A percentile compares a stretch with the other conserved stretches of the same genome.
These are phyloP conservation scores for Canis aureus DNA, from an alignment of 2,113 vertebrate genomes.

Conservation along the genomic window DNA sequence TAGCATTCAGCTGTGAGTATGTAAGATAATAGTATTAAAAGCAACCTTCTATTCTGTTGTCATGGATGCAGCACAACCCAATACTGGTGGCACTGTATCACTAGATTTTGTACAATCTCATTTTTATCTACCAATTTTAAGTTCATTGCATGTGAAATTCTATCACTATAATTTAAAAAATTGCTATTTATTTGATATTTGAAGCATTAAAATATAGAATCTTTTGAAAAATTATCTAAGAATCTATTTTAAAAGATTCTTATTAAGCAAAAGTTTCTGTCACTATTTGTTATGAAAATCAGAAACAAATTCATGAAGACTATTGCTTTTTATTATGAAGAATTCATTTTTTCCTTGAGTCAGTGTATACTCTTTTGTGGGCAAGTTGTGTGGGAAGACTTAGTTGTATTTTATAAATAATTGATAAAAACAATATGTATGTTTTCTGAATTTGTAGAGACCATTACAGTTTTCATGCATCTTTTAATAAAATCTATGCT, in stretches of 20 bases:
- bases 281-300: slow-evolving; percentile 83
- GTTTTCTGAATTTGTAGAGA: slow-evolving; percentile 79
- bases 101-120: slow-evolving; percentile 85
- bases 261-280: slow-evolving; percentile 82
- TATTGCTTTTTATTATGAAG: slow-evolving; percentile 81
- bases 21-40: slow-evolving; percentile 93
- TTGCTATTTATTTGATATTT: slow-evolving; percentile 76
- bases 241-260: slow-evolving; percentile 6
- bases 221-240: background rate
- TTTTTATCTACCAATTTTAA: slow-evolving; percentile 88
- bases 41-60: slow-evolving; percentile 90
- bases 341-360: slow-evolving; percentile 61
- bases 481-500: slow-evolving; percentile 56
- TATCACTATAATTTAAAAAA: slow-evolving; percentile 58
- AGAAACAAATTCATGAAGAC: slow-evolving; percentile 82
- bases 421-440: slow-evolving; percentile 76
- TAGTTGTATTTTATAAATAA: slow-evolving; percentile 42
- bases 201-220: slow-evolving; percentile 76
- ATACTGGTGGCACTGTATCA: slow-evolving; percentile 81
- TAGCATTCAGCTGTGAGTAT: slow-evolving; percentile 91
- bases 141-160: slow-evolving; percentile 86
- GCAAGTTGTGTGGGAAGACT: background rate
- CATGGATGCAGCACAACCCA: slow-evolving; percentile 90
- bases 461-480: slow-evolving; percentile 67
- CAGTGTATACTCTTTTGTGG: slow-evolving; percentile 67